Conservation (phyloP, 2,888 invertebrate genomes). For the Cheilosia grossa region DNA sequence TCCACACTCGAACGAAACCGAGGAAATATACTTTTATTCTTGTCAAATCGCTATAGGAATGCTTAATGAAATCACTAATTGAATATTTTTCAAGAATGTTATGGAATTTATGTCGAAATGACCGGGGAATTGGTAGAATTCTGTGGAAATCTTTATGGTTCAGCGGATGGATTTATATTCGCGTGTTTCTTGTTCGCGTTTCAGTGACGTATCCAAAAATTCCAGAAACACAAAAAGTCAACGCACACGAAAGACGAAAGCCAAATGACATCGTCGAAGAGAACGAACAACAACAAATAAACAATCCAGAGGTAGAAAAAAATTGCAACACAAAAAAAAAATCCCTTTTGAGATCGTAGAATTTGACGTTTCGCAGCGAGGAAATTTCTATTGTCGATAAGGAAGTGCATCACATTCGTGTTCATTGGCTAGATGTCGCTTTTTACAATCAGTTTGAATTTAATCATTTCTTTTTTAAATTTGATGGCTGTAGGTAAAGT, state of each 20-base stretch:
- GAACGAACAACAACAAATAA: conserved; percentile 42
- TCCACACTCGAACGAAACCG: conserved; percentile 26
- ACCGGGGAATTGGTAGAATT: conserved; percentile 12
- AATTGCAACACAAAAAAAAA: conserved; percentile 37
- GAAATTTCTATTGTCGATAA: conserved; percentile 8
- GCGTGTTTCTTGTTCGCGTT: conserved; percentile 36
- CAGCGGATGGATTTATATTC: conserved; percentile 39
- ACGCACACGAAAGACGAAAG: conserved; percentile 36
- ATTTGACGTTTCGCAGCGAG: conserved; percentile 3
- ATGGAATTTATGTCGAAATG: conserved; percentile 21
- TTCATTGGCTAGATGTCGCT: conserved; percentile 16
- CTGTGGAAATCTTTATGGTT: conserved; percentile 12
- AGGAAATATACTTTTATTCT: not conserved
- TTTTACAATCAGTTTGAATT: not conserved
- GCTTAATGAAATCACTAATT: conserved; percentile 38
- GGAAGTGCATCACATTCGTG: not conserved
- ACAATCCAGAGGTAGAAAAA: conserved; percentile 29
- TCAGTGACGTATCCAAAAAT: conserved; percentile 67
- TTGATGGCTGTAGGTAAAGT: too few species aligned
- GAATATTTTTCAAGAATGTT: not conserved
- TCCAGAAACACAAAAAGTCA: conserved; percentile 47
- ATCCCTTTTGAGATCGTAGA: not conserved
- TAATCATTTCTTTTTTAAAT: not conserved
- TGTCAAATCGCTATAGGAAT: conserved; percentile 19
- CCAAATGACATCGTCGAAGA: conserved; percentile 35